A percentile compares a stretch with the other conserved stretches of the same genome.
phyloP scores from a whole-genome alignment of 53 echinoderm and acorn worm genomes.

The Echinarachnius parma region DNA sequence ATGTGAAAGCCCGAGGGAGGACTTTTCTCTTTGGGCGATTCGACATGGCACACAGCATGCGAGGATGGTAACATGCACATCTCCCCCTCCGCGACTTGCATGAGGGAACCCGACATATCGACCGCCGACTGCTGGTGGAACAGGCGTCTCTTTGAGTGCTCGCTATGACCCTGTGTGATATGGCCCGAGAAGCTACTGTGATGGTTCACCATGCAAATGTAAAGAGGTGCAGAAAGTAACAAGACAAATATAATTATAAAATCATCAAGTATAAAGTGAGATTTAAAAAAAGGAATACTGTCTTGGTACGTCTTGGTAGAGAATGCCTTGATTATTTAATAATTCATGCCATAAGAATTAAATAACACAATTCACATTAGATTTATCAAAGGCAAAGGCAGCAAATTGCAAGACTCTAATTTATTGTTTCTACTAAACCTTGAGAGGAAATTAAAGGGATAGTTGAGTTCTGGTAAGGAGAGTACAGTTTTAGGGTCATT shows the following conservation, averaged over 20 bases:
- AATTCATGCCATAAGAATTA: neutral
- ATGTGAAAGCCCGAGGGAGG: slow-evolving; percentile 5
- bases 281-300: too few species aligned
- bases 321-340: neutral
- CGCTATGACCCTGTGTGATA: slow-evolving; percentile 1
- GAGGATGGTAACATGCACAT: slow-evolving; percentile 24
- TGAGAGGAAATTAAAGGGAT: too few species aligned
- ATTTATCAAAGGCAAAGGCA: too few species aligned
- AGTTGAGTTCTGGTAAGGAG: too few species aligned
- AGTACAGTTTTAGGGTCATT: too few species aligned
- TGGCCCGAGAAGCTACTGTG: slow-evolving; percentile 39
- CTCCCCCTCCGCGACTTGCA: slow-evolving; percentile 22
- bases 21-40: slow-evolving; percentile 27
- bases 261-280: too few species aligned
- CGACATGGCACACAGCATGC: slow-evolving; percentile 19
- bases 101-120: slow-evolving; percentile 28
- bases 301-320: too few species aligned
- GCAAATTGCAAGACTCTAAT: too few species aligned
- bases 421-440: too few species aligned
- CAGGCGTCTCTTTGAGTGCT: slow-evolving; percentile 36
- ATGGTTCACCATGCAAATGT: neutral
- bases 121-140: slow-evolving; percentile 32
- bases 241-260: too few species aligned
- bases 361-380: neutral
- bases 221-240: too few species aligned